Conservation (phyloP, 2,797 vertebrate genomes). For the Microctenopoma lineatum region DNA sequence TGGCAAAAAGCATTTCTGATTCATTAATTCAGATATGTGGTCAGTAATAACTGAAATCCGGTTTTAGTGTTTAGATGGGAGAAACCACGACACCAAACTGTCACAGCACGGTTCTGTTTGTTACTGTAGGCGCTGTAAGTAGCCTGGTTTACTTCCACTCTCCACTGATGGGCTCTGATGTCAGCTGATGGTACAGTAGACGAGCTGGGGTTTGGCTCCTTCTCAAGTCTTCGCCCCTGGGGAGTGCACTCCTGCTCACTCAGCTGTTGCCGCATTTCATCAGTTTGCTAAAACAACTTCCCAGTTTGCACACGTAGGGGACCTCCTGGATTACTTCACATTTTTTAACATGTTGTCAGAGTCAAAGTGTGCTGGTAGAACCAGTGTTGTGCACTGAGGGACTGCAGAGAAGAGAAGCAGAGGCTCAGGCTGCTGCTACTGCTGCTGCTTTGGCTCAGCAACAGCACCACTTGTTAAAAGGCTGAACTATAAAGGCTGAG, state of each 20-base stretch:
- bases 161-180: constrained; percentile 1
- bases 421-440: constrained; percentile 4
- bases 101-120: not conserved
- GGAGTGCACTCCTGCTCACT: constrained; percentile 47
- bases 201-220: constrained; percentile 35
- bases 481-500: constrained; percentile 26
- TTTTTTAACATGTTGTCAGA: constrained; percentile 48
- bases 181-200: constrained; percentile 14
- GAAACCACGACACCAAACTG: too few relatives aligned
- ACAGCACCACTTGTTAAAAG: constrained; percentile 12
- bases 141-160: constrained; percentile 1
- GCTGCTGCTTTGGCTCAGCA: constrained; percentile 6
- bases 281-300: constrained; percentile 49
- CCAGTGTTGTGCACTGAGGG: constrained; percentile 16
- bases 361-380: constrained; percentile 26
- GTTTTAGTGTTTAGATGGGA: not conserved
- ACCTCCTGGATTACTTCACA: constrained; percentile 41
- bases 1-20: not conserved
- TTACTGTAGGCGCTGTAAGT: not conserved
- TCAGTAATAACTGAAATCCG: not conserved
- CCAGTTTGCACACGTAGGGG: constrained; percentile 30
- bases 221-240: constrained; percentile 30
- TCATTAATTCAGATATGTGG: constrained; percentile 1
- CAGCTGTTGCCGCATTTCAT: constrained; percentile 44
- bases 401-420: constrained; percentile 22